Conservation (phyloP, 2,888 invertebrate genomes). For the Microplitis manilae region DNA sequence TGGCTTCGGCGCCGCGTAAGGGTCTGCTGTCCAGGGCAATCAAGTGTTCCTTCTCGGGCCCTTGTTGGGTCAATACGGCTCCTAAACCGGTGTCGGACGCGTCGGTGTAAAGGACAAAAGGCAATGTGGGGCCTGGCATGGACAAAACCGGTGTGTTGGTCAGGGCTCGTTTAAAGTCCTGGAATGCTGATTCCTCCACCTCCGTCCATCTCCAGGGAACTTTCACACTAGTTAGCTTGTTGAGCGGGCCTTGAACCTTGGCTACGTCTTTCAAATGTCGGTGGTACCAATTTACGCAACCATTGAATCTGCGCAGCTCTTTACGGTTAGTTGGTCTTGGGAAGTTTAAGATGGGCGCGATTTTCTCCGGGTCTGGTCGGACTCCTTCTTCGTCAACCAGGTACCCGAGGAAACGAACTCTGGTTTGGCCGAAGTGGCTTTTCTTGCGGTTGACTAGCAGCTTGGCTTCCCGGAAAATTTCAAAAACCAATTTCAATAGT, state of each 20-base stretch:
- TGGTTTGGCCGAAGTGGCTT: slow-evolving; percentile 36
- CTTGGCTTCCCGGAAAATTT: slow-evolving; percentile 36
- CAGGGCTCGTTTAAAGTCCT: no score
- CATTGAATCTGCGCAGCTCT: slow-evolving; percentile 18
- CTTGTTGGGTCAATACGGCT: no score
- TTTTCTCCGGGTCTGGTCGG: slow-evolving; percentile 40
- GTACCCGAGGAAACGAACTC: slow-evolving; percentile 41
- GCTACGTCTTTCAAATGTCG: slow-evolving; percentile 38
- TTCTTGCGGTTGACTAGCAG: slow-evolving; percentile 38
- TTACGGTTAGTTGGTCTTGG: slow-evolving; percentile 27
- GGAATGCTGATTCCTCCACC: no score
- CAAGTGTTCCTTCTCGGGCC: no score
- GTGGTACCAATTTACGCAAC: slow-evolving; percentile 44
- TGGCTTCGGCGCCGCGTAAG: no score
- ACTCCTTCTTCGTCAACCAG: slow-evolving; percentile 34
- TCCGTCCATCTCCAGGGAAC: no score
- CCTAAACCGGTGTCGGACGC: no score
- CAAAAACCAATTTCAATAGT: slow-evolving; percentile 29
- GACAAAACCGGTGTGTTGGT: slow-evolving; percentile 25
- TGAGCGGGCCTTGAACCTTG: slow-evolving; percentile 37
- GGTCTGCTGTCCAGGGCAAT: no score
- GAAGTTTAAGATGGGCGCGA: slow-evolving; percentile 28
- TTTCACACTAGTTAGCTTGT: not conserved
- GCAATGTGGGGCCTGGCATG: not conserved
- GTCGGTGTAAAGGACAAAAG: no score